phyloP scores from a whole-genome alignment of 2,888 invertebrate genomes.

The Polia nebulosa region DNA sequence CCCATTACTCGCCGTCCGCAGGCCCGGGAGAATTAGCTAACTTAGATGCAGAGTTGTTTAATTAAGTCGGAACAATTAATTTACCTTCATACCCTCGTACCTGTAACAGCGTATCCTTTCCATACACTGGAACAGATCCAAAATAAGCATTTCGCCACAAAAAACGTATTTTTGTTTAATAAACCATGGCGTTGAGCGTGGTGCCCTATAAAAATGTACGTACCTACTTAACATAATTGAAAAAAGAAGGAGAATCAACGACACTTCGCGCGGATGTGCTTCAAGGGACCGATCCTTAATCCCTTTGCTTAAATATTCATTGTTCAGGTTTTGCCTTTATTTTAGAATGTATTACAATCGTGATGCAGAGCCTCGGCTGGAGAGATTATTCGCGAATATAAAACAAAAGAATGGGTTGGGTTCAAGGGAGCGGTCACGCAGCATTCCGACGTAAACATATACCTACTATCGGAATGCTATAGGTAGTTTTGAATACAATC shows the following conservation, averaged over 20 bases:
- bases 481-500: no score
- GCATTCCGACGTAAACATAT: slow-evolving; percentile 16
- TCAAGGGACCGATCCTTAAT: slow-evolving; percentile 45
- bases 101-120: background rate
- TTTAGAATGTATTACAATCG: slow-evolving; percentile 41
- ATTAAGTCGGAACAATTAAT: no score
- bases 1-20: no score
- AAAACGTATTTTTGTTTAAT: background rate
- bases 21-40: no score
- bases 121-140: background rate
- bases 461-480: slow-evolving; percentile 14
- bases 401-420: slow-evolving; percentile 26
- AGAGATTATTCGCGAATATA: slow-evolving; percentile 26
- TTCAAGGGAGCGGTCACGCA: background rate
- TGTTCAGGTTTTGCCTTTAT: slow-evolving; percentile 36
- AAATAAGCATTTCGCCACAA: background rate
- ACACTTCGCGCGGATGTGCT: slow-evolving; percentile 32
- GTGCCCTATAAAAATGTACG: slow-evolving; percentile 17
- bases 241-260: slow-evolving; percentile 33
- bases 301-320: slow-evolving; percentile 54
- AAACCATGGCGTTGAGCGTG: slow-evolving; percentile 13
- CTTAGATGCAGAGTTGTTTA: no score
- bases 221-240: slow-evolving; percentile 43
- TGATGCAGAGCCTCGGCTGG: background rate
- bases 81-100: no score